Evolutionary conservation across 2,797 vertebrate species (phyloP), one percentile per base, ranked within the genome.

Genomic region (Mycteria americana): DNA sequence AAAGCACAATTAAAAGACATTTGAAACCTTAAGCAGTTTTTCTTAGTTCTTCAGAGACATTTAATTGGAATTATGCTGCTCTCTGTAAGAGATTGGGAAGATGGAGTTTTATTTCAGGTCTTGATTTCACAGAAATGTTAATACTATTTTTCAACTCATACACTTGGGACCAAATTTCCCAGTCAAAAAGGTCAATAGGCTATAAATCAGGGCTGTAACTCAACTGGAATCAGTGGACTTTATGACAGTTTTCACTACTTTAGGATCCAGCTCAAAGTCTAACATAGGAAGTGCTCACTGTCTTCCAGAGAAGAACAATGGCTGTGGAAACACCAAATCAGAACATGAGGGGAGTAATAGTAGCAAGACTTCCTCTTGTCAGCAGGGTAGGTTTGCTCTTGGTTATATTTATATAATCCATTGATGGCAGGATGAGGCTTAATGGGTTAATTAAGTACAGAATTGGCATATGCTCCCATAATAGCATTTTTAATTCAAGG

Each of bases 1-100:
- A 95, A 95, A 94, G 51, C 28, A 91, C 76, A 94, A 89, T 84
- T 88, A 88, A 87, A 93, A 89, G 62, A 80, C 10, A 65, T 85
- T 92, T 93, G 28, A 50, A 91, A 56, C 33, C 35, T 93, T 92
- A 92, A 89, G 53, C 35, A 73, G 73, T 51, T 72, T 92, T 72
- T 72, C 48, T 85, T 74, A 69, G 35, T 17, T 93, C 64, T 83
- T 95, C 54, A 74, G 84, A 91, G 68, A 72, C 24, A 68, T 68
- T 68, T 93, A 80, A 69, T 78, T 84, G 65, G 67, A 86, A 63
- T 86, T 84, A 76, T 43, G 16, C 8, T 82, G 39, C 19, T 68
- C 41, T 69, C 33, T 59, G 16, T 62, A 63, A 88, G 33, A 72
- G 10, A 27, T 3, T 48, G 15, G 27, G 39, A 86, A 79, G 56